phyloP scores from a whole-genome alignment of 1,140 invertebrate species.

The Drosophila dunni region DNA sequence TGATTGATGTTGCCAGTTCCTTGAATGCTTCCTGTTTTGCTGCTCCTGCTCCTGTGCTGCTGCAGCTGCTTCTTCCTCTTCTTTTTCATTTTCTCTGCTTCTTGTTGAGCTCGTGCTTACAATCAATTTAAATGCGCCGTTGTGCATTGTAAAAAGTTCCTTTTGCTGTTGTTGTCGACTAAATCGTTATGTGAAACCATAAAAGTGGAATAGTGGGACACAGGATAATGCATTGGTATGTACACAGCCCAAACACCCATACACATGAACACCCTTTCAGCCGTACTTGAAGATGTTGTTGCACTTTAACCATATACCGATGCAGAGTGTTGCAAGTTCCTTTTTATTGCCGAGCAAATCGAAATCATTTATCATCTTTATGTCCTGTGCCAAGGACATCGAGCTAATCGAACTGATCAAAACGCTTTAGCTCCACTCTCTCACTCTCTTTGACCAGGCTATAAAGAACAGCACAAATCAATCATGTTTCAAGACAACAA shows the following conservation, averaged over 20 bases:
- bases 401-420: slow-evolving; percentile 72
- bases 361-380: slow-evolving; percentile 78
- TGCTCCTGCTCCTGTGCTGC: slow-evolving; percentile 8
- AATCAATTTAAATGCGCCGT: slow-evolving; percentile 81
- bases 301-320: slow-evolving; percentile 32
- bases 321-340: slow-evolving; percentile 66
- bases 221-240: slow-evolving; percentile 28
- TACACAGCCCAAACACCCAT: background rate
- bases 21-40: slow-evolving; percentile 58
- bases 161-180: slow-evolving; percentile 45
- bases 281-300: slow-evolving; percentile 4
- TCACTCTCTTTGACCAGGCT: background rate
- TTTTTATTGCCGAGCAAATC: slow-evolving; percentile 24
- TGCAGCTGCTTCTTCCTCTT: slow-evolving; percentile 5
- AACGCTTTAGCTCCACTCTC: background rate
- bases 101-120: slow-evolving; percentile 50
- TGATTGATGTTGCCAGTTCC: slow-evolving; percentile 74
- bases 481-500: slow-evolving; percentile 39
- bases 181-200: slow-evolving; percentile 64
- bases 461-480: slow-evolving; percentile 50
- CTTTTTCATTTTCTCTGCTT: background rate
- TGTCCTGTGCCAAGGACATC: slow-evolving; percentile 59
- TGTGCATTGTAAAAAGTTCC: slow-evolving; percentile 73
- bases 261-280: background rate
- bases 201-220: slow-evolving; percentile 52